Base-by-base conservation (phyloP, 2,113 vertebrate species). In the Brachypteracias leptosomus region DNA sequence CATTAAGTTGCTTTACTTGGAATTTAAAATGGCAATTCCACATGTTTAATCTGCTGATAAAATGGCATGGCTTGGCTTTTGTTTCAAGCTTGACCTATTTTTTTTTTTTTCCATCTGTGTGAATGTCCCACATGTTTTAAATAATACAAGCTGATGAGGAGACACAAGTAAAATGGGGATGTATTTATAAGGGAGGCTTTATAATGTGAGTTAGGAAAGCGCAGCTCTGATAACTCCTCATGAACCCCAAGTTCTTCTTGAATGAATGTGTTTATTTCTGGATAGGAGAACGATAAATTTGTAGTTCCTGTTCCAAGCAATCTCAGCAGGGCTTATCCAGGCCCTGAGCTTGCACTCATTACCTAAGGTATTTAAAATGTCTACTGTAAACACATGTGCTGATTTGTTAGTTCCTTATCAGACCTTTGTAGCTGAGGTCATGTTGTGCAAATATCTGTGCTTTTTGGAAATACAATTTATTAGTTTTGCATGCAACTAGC, bases 61-160 rank as follows among this genome's bases (percentile, higher is more conserved):
- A 93, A 55, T 1, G 11, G 66, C 73, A 85, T 79, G 58, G 57
- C 72, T 89, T 90, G 76, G 86, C 89, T 95, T 95, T 92, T 94
- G 77, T 95, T 96, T 92, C 49, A 7, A 87, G 89, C 84, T 77
- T 97, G 94, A 92, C 90, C 86, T 94, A 90, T 80, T 96, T 97
- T 92, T 89, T 77, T 89, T 78, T 89, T 86, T 82, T 87, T 16
- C 82, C 76, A 83, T 96, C 83, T 84, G 86, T 94, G 73, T 84
- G n/a, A 55, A 33, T 78, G 88, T 75, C 82, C 80, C 79, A 81
- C 86, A 63, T 95, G 85, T 88, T 96, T 89, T 95, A 93, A 95
- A 90, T 90, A 95, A 80, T 82, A 85, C 77, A 91, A 88, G 81
- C 87, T 72, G 73, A 81, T 75, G 76, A 87, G 73, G 55, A 78